Evolutionary conservation across 2,113 vertebrate species (phyloP), one percentile per base, ranked within the genome.

Genomic region (Rissa tridactyla): DNA sequence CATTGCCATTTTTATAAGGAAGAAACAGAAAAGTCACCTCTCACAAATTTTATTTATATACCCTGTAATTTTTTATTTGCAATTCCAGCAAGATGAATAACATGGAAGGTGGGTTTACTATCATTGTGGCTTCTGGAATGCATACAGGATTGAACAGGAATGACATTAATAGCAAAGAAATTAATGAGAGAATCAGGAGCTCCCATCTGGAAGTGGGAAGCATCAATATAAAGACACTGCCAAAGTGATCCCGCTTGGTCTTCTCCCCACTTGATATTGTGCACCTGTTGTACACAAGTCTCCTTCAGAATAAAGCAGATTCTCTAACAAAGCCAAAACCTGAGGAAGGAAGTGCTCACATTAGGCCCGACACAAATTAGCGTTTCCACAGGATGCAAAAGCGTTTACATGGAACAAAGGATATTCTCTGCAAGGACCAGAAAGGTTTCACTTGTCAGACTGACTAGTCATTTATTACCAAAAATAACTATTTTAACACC

Each of bases 341-440:
- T 0, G 0, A 47, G 60, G 26, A 82, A 75, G 22, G 62, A 93
- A 73, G 20, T 0, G 0, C 6, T 15, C 19, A 76, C n/a, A 68
- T 79, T 36, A 66, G 16, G 36, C 26, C n/a, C 44, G 6, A 34
- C 4, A 13, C 7, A 47, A 79, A 11, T n/a, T 8, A 23, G 22
- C 2, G 6, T 47, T 86, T 73, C 30, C 44, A 80, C 1, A 72
- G 40, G 38, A 77, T 22, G 36, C 34, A n/a, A 5, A 47, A 10
- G 60, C 20, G 7, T 42, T 94, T 77, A 60, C 17, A 57, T 34
- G 58, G 57, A 58, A 38, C 1, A 9, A 58, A 87, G 36, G 18
- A 38, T 62, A 87, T 66, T 46, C 32, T 83, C 57, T 29, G 19
- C 60, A 68, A 76, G 38, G 19, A 64, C 11, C 38, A 60, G 46